A percentile compares a stretch with the other conserved stretches of the same genome.
These are phyloP conservation scores for Helicoverpa assulta DNA, from an alignment of 2,888 invertebrate species.

Conservation along the genomic window DNA sequence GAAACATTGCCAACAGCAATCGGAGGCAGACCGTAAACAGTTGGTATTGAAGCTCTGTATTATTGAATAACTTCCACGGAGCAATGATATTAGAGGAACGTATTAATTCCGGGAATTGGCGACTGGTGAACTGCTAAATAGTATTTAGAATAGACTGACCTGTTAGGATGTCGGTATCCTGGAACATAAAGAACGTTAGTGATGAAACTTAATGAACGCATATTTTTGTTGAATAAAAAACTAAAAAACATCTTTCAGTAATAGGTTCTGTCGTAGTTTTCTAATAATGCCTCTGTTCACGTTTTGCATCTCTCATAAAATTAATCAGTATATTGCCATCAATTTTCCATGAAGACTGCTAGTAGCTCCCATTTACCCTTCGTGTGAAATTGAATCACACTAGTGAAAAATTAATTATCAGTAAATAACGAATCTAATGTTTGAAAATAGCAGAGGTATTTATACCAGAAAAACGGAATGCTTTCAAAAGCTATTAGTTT, in stretches of 20 bases:
- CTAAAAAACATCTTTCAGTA: too few species aligned
- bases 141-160: conserved; percentile 22
- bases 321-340: too few species aligned
- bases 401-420: too few species aligned
- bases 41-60: conserved; percentile 46
- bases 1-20: conserved; percentile 80
- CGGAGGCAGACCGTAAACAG: conserved; percentile 63
- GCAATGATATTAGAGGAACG: conserved; percentile 46
- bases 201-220: too few species aligned
- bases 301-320: too few species aligned
- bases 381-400: too few species aligned
- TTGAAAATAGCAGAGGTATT: neutral
- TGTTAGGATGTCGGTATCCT: neutral
- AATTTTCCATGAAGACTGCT: too few species aligned
- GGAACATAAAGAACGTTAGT: neutral
- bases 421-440: too few species aligned
- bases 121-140: conserved; percentile 22
- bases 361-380: too few species aligned
- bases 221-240: too few species aligned
- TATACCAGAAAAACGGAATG: neutral
- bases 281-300: too few species aligned
- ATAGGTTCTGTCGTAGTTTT: too few species aligned
- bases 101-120: conserved; percentile 52
- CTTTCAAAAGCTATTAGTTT: neutral
- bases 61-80: conserved; percentile 58